These are phyloP conservation scores for Pogona vitticeps DNA, from an alignment of 2,113 vertebrate genomes.

Conservation along the genomic window DNA sequence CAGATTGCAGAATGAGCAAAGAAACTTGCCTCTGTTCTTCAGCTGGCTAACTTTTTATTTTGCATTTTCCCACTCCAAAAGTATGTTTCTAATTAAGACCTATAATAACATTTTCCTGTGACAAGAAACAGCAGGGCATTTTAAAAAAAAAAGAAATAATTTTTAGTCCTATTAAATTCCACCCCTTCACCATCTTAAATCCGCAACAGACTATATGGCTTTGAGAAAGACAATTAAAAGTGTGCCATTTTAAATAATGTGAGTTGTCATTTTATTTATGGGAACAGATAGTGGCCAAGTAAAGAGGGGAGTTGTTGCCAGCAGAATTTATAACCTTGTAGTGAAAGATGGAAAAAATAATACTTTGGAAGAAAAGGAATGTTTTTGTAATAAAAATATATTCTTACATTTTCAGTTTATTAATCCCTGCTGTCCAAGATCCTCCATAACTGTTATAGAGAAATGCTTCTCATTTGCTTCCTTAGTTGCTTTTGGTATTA, in stretches of 20 bases:
- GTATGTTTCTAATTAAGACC: slow-evolving; percentile 67
- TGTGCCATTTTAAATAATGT: slow-evolving; percentile 24
- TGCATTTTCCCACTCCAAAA: slow-evolving; percentile 56
- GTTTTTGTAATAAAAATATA: slow-evolving; percentile 45
- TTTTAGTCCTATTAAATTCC: slow-evolving; percentile 39
- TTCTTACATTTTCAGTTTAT: not conserved
- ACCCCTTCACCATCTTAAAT: slow-evolving; percentile 27
- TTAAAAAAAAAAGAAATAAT: slow-evolving; percentile 49
- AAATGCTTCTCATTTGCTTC: not conserved
- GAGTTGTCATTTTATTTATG: slow-evolving; percentile 30
- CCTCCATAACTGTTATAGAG: not conserved
- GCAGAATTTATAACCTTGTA: slow-evolving; percentile 26
- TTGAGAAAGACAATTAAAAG: not conserved
- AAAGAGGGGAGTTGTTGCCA: slow-evolving; percentile 32
- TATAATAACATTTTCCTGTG: slow-evolving; percentile 56
- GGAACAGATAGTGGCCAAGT: slow-evolving; percentile 25
- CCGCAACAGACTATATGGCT: slow-evolving; percentile 30
- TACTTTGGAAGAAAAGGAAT: slow-evolving; percentile 20
- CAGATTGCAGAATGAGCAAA: slow-evolving; percentile 60
- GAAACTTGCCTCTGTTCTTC: slow-evolving; percentile 59
- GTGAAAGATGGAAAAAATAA: not conserved
- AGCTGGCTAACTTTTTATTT: slow-evolving; percentile 67
- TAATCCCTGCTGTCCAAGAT: not conserved
- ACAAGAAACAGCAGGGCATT: slow-evolving; percentile 50
- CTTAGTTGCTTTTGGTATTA: not conserved